These are phyloP conservation scores for Cataglyphis livida DNA, from an alignment of 2,888 invertebrate species.

Conservation along the genomic window DNA sequence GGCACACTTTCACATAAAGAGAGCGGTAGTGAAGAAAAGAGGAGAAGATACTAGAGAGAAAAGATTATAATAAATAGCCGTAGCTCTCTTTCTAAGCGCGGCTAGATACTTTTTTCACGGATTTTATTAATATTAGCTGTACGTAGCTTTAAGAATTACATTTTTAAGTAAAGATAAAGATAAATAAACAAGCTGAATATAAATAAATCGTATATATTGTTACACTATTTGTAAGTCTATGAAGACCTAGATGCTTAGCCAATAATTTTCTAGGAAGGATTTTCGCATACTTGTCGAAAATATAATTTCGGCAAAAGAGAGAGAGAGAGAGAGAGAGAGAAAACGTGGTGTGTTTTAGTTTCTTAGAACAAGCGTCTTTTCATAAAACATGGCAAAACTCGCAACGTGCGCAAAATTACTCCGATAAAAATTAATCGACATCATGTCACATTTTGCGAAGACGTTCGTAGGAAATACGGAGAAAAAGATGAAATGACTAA, in stretches of 20 bases:
- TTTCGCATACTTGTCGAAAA: constrained; percentile 62
- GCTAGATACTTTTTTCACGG: constrained; percentile 71
- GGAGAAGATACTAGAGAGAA: constrained; percentile 17
- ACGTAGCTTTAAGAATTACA: constrained; percentile 44
- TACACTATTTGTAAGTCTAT: constrained; percentile 39
- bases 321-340: not conserved
- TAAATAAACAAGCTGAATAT: constrained; percentile 33
- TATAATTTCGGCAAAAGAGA: not conserved
- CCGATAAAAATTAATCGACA: constrained; percentile 8
- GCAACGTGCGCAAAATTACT: not conserved
- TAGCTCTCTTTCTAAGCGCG: not conserved
- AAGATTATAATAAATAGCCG: constrained; percentile 45
- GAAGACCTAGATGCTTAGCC: constrained; percentile 60
- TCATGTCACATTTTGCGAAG: not conserved
- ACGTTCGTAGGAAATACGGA: not conserved
- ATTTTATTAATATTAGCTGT: constrained; percentile 68
- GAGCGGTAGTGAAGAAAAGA: not conserved
- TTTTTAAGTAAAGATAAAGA: constrained; percentile 43
- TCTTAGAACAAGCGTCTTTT: not conserved
- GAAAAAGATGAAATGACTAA: not conserved
- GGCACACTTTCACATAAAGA: constrained; percentile 26
- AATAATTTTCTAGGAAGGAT: constrained; percentile 71
- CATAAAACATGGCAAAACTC: not conserved
- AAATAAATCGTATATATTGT: constrained; percentile 54
- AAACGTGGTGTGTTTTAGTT: constrained; percentile 1